These are phyloP conservation scores for Neoscelio sp. DNA, from an alignment of 2,888 invertebrate species.

Conservation along the genomic window DNA sequence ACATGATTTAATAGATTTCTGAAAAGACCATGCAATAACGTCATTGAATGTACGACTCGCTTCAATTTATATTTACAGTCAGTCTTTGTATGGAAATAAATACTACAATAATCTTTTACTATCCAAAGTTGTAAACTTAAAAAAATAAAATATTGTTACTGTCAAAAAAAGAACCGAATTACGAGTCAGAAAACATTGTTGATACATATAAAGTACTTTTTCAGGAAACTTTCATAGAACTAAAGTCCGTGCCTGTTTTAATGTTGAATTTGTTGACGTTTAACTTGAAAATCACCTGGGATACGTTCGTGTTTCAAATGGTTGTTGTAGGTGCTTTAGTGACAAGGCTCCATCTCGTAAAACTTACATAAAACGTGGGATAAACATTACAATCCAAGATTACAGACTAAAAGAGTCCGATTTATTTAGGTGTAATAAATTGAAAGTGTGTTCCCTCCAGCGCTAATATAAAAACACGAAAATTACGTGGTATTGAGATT, in stretches of 20 bases:
- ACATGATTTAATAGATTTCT: no score
- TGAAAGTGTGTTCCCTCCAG: slow-evolving; percentile 4
- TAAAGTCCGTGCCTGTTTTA: slow-evolving; percentile 97
- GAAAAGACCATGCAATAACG: no score
- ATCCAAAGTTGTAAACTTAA: no score
- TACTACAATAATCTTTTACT: no score
- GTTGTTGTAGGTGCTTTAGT: slow-evolving; percentile 98
- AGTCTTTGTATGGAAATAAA: no score
- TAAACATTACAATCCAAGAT: slow-evolving; percentile 46
- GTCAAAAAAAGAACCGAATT: not conserved
- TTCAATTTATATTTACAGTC: no score
- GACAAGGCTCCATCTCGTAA: slow-evolving; percentile 94
- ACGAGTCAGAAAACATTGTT: not conserved
- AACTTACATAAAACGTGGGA: slow-evolving; percentile 50
- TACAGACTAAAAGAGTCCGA: slow-evolving; percentile 31
- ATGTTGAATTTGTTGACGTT: slow-evolving; percentile 96
- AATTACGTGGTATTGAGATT: slow-evolving; percentile 14
- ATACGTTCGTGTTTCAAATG: slow-evolving; percentile 95
- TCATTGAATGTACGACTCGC: no score
- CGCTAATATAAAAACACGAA: slow-evolving; percentile 16
- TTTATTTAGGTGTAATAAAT: slow-evolving; percentile 41
- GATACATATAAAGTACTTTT: slow-evolving; percentile 88
- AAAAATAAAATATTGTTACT: not conserved
- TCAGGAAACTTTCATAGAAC: slow-evolving; percentile 93
- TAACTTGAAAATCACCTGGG: slow-evolving; percentile 96